Evolutionary conservation across 2,888 invertebrate genomes (phyloP).

Genomic region (Phanerotoma sp.): DNA sequence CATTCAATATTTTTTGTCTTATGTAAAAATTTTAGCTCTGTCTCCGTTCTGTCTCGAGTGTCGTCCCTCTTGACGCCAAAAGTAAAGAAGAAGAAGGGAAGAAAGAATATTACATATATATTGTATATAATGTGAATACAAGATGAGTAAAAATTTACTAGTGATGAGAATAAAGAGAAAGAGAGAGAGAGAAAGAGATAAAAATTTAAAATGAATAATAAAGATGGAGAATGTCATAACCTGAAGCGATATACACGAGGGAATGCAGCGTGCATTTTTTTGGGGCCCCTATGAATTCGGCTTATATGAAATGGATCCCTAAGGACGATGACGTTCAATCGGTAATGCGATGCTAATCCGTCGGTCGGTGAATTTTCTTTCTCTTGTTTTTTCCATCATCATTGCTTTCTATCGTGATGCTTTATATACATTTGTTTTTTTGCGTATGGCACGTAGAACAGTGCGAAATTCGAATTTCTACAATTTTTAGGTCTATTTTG

Average conservation of each 20-base stretch:
- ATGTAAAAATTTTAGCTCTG: not conserved
- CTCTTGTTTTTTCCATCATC: too few relatives aligned
- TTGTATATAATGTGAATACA: too few relatives aligned
- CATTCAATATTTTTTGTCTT: too few relatives aligned
- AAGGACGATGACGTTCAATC: conserved; percentile 29
- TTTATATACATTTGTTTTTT: too few relatives aligned
- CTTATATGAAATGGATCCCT: conserved; percentile 57
- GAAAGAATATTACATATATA: conserved; percentile 6
- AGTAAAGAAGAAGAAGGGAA: conserved; percentile 12
- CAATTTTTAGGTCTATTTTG: too few relatives aligned
- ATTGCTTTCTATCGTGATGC: too few relatives aligned
- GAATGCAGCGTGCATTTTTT: conserved; percentile 1
- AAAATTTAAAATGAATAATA: conserved; percentile 10
- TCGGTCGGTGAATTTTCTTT: conserved; percentile 22
- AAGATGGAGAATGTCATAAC: conserved; percentile 19
- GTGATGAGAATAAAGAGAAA: conserved; percentile 16
- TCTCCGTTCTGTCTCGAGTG: conserved; percentile 14
- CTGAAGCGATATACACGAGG: conserved; percentile 2
- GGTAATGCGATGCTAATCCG: conserved; percentile 57
- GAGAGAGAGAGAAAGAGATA: conserved; percentile 12
- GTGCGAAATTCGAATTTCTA: too few relatives aligned
- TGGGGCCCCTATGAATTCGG: conserved; percentile 54
- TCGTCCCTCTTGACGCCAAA: conserved; percentile 10
- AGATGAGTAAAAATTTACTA: conserved; percentile 19
- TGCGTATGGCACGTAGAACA: too few relatives aligned